A percentile compares a stretch with the other conserved stretches of the same genome.
phyloP scores from a whole-genome alignment of 2,797 vertebrate genomes.

The Pygocentrus nattereri region DNA sequence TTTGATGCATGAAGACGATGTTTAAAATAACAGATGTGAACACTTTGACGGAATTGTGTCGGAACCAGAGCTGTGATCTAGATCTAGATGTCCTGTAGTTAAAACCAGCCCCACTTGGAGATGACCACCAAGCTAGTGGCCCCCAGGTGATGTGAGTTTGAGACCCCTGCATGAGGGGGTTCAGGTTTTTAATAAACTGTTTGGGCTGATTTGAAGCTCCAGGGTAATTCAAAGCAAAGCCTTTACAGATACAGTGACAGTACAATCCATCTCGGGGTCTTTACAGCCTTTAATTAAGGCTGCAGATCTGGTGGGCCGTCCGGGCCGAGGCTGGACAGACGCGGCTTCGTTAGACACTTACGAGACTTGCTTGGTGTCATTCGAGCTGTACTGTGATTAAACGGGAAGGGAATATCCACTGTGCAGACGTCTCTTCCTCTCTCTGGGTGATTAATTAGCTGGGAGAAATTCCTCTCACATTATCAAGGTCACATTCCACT shows the following conservation, averaged over 20 bases:
- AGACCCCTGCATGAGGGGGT: no score
- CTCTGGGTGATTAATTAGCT: slow-evolving; percentile 20
- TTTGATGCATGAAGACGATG: no score
- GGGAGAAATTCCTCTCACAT: slow-evolving; percentile 12
- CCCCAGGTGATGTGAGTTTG: no score
- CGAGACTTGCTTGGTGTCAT: not conserved
- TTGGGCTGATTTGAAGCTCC: not conserved
- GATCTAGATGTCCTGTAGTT: no score
- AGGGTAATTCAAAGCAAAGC: no score
- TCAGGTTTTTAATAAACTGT: not conserved
- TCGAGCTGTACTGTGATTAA: not conserved
- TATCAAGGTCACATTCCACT: not conserved
- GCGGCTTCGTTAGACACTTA: not conserved
- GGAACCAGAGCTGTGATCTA: no score
- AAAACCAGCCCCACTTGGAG: no score
- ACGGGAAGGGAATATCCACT: not conserved
- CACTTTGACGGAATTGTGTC: no score
- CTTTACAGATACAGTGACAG: not conserved
- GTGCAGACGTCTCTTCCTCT: not conserved
- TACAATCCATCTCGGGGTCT: not conserved
- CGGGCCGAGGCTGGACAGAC: not conserved
- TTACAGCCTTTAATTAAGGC: slow-evolving; percentile 30
- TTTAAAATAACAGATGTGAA: no score
- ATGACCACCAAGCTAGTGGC: no score
- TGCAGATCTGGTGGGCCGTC: not conserved